Evolutionary conservation across 2,113 vertebrate species (phyloP).

Genomic region (Centrocercus urophasianus): DNA sequence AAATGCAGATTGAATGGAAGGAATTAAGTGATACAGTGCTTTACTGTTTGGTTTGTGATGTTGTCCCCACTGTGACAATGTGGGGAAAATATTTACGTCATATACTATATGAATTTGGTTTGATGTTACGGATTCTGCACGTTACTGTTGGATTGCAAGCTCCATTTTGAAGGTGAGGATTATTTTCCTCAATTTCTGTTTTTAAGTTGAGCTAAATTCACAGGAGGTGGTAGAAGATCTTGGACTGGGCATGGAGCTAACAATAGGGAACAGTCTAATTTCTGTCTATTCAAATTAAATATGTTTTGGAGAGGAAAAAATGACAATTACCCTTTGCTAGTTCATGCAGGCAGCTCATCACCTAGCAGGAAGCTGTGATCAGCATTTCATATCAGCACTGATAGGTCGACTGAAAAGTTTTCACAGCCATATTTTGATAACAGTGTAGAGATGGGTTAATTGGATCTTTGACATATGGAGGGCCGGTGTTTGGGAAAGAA

Average conservation of each 20-base stretch:
- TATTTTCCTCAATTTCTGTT: slow-evolving; percentile 1
- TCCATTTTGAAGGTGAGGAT: not conserved
- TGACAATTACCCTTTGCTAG: not conserved
- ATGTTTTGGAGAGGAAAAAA: not conserved
- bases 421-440: not conserved
- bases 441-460: not conserved
- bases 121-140: not conserved
- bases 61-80: not conserved
- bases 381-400: not conserved
- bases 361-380: not conserved
- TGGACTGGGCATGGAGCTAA: not conserved
- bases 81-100: not conserved
- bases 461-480: not conserved
- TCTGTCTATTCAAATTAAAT: not conserved
- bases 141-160: not conserved
- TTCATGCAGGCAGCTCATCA: not conserved
- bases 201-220: not conserved
- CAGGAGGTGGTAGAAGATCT: not conserved
- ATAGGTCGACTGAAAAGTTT: not conserved
- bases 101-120: not conserved
- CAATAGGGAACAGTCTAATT: not conserved
- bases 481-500: not conserved
- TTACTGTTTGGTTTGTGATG: not conserved
- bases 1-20: not conserved
- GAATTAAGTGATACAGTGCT: not conserved